Percentiles rank a stretch among this genome's conserved stretches.
Conservation (phyloP, 2,888 invertebrate species). For the Drosophila atroscutellata region DNA sequence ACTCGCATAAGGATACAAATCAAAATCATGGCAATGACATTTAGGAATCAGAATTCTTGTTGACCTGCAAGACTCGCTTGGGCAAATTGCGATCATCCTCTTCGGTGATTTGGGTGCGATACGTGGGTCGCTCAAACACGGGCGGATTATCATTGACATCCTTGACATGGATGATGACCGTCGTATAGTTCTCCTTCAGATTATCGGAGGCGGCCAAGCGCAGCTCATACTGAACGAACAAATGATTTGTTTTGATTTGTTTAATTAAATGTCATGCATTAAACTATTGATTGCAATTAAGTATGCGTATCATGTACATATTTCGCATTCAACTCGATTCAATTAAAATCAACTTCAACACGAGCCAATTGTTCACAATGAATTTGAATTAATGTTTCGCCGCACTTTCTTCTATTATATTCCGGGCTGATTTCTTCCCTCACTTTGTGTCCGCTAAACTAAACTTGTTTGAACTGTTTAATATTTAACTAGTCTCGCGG, state of each 20-base stretch:
- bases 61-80: conserved; percentile 95
- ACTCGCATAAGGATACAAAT: conserved; percentile 31
- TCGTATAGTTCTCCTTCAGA: conserved; percentile 98
- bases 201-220: conserved; percentile 97
- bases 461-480: conserved; percentile 69
- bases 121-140: conserved; percentile 96
- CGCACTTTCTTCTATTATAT: conserved; percentile 15
- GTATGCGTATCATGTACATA: conserved; percentile 10
- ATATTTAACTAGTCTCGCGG: conserved; percentile 74
- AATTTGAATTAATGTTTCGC: conserved; percentile 71
- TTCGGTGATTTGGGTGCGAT: conserved; percentile 97
- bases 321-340: conserved; percentile 15
- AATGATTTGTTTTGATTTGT: conserved; percentile 3
- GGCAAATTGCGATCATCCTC: conserved; percentile 97
- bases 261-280: conserved; percentile 43
- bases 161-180: conserved; percentile 98
- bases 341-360: conserved; percentile 43
- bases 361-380: conserved; percentile 65
- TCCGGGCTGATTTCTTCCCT: conserved; percentile 15
- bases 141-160: conserved; percentile 99
- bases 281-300: conserved; percentile 20
- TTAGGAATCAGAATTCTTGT: neutral
- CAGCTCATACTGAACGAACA: conserved; percentile 91
- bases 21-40: conserved; percentile 29
- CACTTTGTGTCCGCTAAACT: conserved; percentile 40